A percentile compares a stretch with the other conserved stretches of the same genome.
Conservation (phyloP, 2,888 invertebrate genomes). For the Volucella zonaria region DNA sequence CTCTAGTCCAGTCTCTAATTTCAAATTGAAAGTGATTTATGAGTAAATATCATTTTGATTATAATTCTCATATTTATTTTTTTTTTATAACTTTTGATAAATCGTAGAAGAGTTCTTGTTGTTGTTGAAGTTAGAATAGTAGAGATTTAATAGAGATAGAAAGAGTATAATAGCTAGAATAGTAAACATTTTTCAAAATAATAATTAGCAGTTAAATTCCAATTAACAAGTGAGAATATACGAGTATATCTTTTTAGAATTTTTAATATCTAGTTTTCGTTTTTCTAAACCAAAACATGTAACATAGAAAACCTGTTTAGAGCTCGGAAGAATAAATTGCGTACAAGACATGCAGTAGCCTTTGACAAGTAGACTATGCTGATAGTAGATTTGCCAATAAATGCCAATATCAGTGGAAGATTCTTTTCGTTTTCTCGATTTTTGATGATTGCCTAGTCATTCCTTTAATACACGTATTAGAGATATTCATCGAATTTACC, state of each 20-base stretch:
- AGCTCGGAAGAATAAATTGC: neutral
- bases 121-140: slow-evolving; percentile 30
- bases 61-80: slow-evolving; percentile 7
- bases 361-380: too few species aligned
- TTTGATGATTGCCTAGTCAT: too few species aligned
- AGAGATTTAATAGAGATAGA: slow-evolving; percentile 28
- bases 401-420: too few species aligned
- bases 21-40: slow-evolving; percentile 62
- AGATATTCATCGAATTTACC: too few species aligned
- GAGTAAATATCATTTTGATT: slow-evolving; percentile 36
- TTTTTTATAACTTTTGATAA: slow-evolving; percentile 10
- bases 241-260: neutral
- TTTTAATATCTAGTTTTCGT: neutral
- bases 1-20: slow-evolving; percentile 70
- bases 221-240: slow-evolving; percentile 34
- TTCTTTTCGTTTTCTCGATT: too few species aligned
- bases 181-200: slow-evolving; percentile 40
- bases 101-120: slow-evolving; percentile 7
- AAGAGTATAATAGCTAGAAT: slow-evolving; percentile 53
- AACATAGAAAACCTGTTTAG: neutral
- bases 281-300: slow-evolving; percentile 2
- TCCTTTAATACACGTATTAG: too few species aligned
- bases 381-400: too few species aligned
- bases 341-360: too few species aligned
- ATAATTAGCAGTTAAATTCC: slow-evolving; percentile 33